Conservation (phyloP, 1,140 invertebrate genomes). For the Halictus rubicundus region DNA sequence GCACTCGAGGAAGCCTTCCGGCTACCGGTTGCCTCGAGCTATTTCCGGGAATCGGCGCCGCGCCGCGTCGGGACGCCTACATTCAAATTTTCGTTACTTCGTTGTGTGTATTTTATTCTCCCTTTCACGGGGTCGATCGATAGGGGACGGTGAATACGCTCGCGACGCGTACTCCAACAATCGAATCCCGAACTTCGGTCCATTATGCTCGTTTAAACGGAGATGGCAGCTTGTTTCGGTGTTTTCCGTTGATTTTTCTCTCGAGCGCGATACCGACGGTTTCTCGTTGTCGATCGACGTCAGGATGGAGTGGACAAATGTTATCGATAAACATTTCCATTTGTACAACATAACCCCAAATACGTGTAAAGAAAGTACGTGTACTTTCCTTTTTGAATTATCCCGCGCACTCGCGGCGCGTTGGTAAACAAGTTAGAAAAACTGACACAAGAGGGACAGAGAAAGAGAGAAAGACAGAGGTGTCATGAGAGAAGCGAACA, state of each 20-base stretch:
- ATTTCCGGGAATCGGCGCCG: slow-evolving; percentile 34
- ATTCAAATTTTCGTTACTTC: slow-evolving; percentile 15
- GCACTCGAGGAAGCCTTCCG: slow-evolving; percentile 30
- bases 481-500: too few relatives aligned
- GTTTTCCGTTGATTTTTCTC: background rate
- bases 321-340: too few relatives aligned
- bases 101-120: background rate
- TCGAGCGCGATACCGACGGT: too few relatives aligned
- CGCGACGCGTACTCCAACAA: background rate
- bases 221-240: background rate
- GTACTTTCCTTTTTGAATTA: too few relatives aligned
- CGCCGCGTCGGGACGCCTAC: background rate
- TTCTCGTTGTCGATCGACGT: too few relatives aligned
- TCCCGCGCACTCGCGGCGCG: too few relatives aligned
- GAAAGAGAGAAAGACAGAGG: too few relatives aligned
- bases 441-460: too few relatives aligned
- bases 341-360: too few relatives aligned
- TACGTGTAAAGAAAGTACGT: too few relatives aligned
- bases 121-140: background rate
- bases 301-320: too few relatives aligned
- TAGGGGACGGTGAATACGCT: background rate
- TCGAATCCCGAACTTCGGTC: background rate
- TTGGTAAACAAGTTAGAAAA: too few relatives aligned
- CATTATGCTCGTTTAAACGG: background rate
- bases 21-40: slow-evolving; percentile 13